Evolutionary conservation across 2,113 vertebrate species (phyloP), one percentile per base, ranked within the genome.

Genomic region (Microcebus jonahi): DNA sequence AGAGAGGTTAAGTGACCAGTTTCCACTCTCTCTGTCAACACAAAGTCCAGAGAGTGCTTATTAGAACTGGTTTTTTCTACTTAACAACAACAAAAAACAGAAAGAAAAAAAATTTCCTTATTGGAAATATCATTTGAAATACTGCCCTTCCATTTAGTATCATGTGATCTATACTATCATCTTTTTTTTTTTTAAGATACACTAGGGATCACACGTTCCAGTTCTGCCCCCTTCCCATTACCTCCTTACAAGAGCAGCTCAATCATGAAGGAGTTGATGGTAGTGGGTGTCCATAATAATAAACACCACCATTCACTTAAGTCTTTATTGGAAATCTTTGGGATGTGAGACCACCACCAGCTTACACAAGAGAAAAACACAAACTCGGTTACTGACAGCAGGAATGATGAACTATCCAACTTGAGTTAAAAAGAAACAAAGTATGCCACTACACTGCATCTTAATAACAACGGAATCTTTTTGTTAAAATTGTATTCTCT

Each of bases 361-460:
- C 15, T 95, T 39, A 63, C 27, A 77, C 76, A 89, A 61, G 27
- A 93, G 68, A 76, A 90, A 97, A 96, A 39, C 34, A 55, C 34
- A 89, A 81, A 89, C 79, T 29, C 59, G 84, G 39, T 87, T 94
- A 79, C 5, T 63, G 27, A 76, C 81, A 85, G 53, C 55, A 63
- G 61, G 81, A 91, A 96, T 73, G 67, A 92, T 70, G 61, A 94
- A 87, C 75, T 79, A 76, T 27, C 57, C 25, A 86, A 95, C 48
- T 9, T 45, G 57, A 79, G 27, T 71, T 77, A 39, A 83, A 83
- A 90, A 63, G 34, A 88, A 96, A 83, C 36, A 87, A 73, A 88
- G 25, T 48, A 90, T 55, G 86, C n/a, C 53, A 81, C 53, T 68
- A 53, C 10, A 20, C 2, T 68, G 65, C 25, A 85, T 95, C 86